Base-by-base conservation (phyloP, 2,888 invertebrate genomes). In the Gastrophysa polygoni region DNA sequence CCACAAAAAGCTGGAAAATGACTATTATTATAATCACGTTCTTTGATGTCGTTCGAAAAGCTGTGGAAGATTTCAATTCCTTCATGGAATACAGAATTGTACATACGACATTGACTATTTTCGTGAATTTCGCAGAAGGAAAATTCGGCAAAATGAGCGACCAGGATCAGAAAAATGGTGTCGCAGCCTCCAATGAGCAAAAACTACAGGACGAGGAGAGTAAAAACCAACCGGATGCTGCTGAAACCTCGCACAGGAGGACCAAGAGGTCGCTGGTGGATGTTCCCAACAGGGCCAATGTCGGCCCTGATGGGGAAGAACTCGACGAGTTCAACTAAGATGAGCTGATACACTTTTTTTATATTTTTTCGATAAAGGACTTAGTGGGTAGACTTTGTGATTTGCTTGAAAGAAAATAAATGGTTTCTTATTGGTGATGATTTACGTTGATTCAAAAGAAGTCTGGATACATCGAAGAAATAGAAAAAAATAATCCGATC, bases 281-380 rank as follows among this genome's bases (percentile, higher is more conserved):
- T 52, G 64, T 61, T 17, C 69, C 70, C 6, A 11, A 29, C 10
- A 56, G 67, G 16, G 43, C 34, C 29, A 61, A 63, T 54, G 28
- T 64, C n/a, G 72, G 72, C 17, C 61, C 66, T 7, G 70, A 72
- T 61, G 72, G 71, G 10, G 65, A 64, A 34, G 61, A 59, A 48
- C 48, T 60, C 1, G 68, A 68, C 54, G 69, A 68, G 46, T 71
- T 69, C 63, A 10, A 32, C 6, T 62, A 50, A 56, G 18, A 6
- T 10, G 6, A 32, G 10, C 11, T 10, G 2, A 11, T 14, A n/a
- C 14, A 38, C 1, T 38, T 38, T 7, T 38, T 14, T 38, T 14
- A 14, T 14, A 14, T n/a, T 38, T 14, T 4, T 38, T 38, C 1
- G 7, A 2, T 7, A 32, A 7, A 32, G 32, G 10, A 32, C 2